phyloP scores from a whole-genome alignment of 64 coral and sea anemone genomes.

The Catalaphyllia jardinei region DNA sequence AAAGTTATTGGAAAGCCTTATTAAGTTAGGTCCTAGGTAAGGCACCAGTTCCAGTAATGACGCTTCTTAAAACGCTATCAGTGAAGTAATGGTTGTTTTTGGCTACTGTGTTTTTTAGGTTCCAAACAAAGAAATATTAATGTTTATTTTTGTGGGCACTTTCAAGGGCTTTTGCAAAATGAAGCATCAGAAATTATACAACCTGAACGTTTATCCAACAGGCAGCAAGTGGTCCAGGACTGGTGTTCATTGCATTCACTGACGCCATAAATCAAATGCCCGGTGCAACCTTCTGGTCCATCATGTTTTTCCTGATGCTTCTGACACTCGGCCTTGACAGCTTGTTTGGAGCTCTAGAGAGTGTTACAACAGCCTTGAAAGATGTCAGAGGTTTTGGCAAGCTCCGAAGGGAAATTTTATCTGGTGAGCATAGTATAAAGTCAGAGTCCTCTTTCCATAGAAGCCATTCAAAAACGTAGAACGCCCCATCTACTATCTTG shows the following conservation, averaged over 20 bases:
- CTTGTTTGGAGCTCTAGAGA: slow-evolving; percentile 89
- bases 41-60: too few species aligned
- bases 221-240: slow-evolving; percentile 85
- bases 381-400: slow-evolving; percentile 68
- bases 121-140: too few species aligned
- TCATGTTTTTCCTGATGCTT: slow-evolving; percentile 94
- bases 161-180: too few species aligned
- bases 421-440: slow-evolving; percentile 35
- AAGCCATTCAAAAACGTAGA: not conserved
- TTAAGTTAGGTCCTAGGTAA: too few species aligned
- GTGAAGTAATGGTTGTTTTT: too few species aligned
- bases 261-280: slow-evolving; percentile 95
- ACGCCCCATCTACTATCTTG: not conserved
- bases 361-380: slow-evolving; percentile 79
- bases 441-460: not conserved
- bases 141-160: too few species aligned
- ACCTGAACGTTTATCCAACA: slow-evolving; percentile 11
- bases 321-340: slow-evolving; percentile 84
- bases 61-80: too few species aligned
- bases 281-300: slow-evolving; percentile 77
- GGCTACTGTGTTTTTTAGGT: too few species aligned
- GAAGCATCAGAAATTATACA: not conserved
- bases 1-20: too few species aligned
- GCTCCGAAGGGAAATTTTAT: slow-evolving; percentile 65
- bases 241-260: slow-evolving; percentile 94